Evolutionary conservation across 2,113 vertebrate genomes (phyloP).

Genomic region (Dendropsophus ebraccatus): DNA sequence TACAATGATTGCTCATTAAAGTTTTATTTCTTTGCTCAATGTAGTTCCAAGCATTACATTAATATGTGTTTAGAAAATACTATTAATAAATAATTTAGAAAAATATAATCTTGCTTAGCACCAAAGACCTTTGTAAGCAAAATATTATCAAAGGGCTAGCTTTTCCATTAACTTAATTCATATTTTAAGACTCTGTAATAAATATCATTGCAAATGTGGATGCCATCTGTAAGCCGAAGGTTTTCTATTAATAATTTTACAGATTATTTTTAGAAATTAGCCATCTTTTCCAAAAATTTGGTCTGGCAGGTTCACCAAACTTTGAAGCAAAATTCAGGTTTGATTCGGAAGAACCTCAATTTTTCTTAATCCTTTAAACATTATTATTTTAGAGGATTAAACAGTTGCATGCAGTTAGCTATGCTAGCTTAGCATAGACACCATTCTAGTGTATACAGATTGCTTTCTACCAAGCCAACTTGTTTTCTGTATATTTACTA

Average conservation of each 20-base stretch:
- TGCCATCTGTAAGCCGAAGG: neutral
- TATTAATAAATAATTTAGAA: slow-evolving; percentile 45
- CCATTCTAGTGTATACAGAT: too few relatives aligned
- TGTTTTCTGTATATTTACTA: too few relatives aligned
- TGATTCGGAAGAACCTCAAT: too few relatives aligned
- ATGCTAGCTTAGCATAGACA: too few relatives aligned
- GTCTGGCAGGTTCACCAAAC: too few relatives aligned
- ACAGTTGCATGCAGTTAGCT: too few relatives aligned
- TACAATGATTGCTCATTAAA: slow-evolving; percentile 38
- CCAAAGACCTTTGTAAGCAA: slow-evolving; percentile 28
- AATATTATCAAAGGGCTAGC: slow-evolving; percentile 27
- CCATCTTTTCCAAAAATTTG: too few relatives aligned
- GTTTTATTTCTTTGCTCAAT: slow-evolving; percentile 14
- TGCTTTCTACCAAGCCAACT: too few relatives aligned
- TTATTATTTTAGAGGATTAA: too few relatives aligned
- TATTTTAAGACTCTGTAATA: slow-evolving; percentile 20
- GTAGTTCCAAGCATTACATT: slow-evolving; percentile 35
- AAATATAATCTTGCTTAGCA: slow-evolving; percentile 26
- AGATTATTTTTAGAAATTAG: neutral
- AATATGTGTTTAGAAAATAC: slow-evolving; percentile 43
- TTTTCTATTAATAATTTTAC: neutral
- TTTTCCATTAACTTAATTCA: slow-evolving; percentile 43
- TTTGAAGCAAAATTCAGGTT: too few relatives aligned
- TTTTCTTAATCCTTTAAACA: too few relatives aligned
- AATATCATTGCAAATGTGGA: slow-evolving; percentile 6